Evolutionary conservation across 53 echinoderm and acorn worm species (phyloP).

Genomic region (Apostichopus leukothele): DNA sequence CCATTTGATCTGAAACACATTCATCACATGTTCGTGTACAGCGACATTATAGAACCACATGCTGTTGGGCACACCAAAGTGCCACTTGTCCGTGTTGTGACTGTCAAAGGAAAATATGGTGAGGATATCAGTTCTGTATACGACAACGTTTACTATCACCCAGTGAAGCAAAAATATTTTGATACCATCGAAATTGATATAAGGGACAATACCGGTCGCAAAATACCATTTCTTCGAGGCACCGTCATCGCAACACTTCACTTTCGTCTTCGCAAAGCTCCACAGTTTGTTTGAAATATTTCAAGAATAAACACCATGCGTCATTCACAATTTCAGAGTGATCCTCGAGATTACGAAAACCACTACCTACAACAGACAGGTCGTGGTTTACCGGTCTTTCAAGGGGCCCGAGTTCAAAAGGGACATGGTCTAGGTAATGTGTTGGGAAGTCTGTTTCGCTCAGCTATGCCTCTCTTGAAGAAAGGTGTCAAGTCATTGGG

Average conservation of each 20-base stretch:
- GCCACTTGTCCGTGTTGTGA: constrained; percentile 51
- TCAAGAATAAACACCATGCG: neutral
- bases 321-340: neutral
- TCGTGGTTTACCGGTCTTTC: too few relatives aligned
- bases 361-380: too few relatives aligned
- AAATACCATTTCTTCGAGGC: constrained; percentile 73
- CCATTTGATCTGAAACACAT: constrained; percentile 27
- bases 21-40: constrained; percentile 54
- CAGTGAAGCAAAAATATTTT: constrained; percentile 36
- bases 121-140: constrained; percentile 36
- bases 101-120: constrained; percentile 56
- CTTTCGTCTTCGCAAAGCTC: too few relatives aligned
- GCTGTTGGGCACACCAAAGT: constrained; percentile 53
- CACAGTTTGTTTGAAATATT: neutral
- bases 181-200: constrained; percentile 52
- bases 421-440: too few relatives aligned
- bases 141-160: constrained; percentile 23
- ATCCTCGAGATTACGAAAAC: too few relatives aligned
- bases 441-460: constrained; percentile 42
- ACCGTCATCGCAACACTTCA: constrained; percentile 72
- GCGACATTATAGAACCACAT: constrained; percentile 58
- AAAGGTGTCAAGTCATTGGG: constrained; percentile 50
- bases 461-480: constrained; percentile 55
- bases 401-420: too few relatives aligned
- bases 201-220: constrained; percentile 57